Percentiles rank a stretch among this genome's conserved stretches.
Conservation (phyloP, 2,113 vertebrate species). For the Illadopsis cleaveri region DNA sequence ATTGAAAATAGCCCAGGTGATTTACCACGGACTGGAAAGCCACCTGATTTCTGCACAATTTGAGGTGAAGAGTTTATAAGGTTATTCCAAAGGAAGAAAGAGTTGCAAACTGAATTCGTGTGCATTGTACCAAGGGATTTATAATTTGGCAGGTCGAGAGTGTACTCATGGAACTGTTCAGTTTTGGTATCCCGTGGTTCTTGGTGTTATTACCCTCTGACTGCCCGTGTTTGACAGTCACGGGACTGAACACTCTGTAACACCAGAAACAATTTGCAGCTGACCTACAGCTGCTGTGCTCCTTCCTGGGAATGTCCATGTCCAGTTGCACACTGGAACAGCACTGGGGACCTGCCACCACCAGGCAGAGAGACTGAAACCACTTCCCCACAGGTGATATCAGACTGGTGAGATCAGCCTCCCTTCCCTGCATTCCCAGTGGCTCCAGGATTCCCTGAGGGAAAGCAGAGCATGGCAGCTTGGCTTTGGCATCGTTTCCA, state of each 20-base stretch:
- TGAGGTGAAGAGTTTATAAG: constrained; percentile 32
- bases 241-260: background rate
- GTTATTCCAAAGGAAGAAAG: constrained; percentile 51
- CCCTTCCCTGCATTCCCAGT: background rate
- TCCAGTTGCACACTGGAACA: background rate
- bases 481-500: background rate
- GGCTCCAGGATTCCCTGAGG: background rate
- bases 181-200: background rate
- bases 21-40: constrained; percentile 10
- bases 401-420: background rate
- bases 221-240: background rate
- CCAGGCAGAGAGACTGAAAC: background rate
- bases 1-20: constrained; percentile 2
- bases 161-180: constrained; percentile 26
- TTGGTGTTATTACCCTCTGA: background rate
- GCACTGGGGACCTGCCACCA: background rate
- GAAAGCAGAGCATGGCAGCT: background rate
- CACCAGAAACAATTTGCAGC: background rate
- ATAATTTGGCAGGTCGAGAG: constrained; percentile 39
- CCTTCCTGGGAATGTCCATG: background rate
- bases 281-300: background rate
- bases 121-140: constrained; percentile 44
- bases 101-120: constrained; percentile 36
- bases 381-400: background rate
- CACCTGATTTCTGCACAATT: constrained; percentile 39